These are phyloP conservation scores for Notiomystis cincta DNA, from an alignment of 2,113 vertebrate genomes.

Conservation along the genomic window DNA sequence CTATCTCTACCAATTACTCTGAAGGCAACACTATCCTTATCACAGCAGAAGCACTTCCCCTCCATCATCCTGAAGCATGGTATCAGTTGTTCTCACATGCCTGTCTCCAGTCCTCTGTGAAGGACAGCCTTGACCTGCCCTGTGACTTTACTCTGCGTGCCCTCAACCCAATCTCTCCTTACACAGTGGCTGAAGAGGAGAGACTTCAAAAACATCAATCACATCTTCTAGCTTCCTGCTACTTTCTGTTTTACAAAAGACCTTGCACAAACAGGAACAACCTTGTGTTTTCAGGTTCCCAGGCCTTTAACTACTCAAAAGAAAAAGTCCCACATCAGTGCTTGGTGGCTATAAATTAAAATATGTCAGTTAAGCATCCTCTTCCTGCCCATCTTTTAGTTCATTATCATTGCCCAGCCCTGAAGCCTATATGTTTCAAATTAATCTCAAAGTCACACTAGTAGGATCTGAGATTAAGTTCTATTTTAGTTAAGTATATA, in stretches of 20 bases:
- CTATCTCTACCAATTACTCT: not conserved
- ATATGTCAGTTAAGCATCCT: not conserved
- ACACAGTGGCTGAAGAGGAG: not conserved
- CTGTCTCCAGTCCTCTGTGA: not conserved
- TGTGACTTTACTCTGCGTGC: not conserved
- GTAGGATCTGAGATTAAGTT: not conserved
- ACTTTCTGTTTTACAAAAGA: not conserved
- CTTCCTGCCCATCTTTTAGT: not conserved
- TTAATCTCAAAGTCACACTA: not conserved
- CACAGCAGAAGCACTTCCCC: not conserved
- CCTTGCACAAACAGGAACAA: not conserved
- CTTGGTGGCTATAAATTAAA: not conserved
- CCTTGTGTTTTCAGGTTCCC: not conserved
- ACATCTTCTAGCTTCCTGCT: not conserved
- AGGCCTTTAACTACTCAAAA: not conserved
- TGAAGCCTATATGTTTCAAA: not conserved
- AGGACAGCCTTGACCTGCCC: not conserved
- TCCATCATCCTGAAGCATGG: not conserved
- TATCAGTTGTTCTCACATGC: not conserved
- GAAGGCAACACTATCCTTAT: not conserved
- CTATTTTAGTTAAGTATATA: not conserved
- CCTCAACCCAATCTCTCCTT: not conserved
- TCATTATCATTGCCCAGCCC: not conserved
- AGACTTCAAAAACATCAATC: accelerated
- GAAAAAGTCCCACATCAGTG: not conserved